These are phyloP conservation scores for Drosophila asahinai DNA, from an alignment of 1,140 invertebrate genomes.

Conservation along the genomic window DNA sequence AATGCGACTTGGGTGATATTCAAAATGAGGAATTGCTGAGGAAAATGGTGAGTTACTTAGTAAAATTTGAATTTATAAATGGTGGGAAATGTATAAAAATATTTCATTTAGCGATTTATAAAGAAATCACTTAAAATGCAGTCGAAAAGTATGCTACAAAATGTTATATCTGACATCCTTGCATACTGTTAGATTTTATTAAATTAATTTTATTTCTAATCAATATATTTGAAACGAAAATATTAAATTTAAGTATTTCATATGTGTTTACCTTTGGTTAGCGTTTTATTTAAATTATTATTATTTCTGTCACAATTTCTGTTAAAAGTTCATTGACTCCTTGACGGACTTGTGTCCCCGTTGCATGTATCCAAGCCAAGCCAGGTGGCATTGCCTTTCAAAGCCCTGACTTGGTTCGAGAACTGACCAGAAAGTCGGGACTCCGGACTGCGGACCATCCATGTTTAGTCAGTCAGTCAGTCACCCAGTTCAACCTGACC, in stretches of 20 bases:
- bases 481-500: conserved; percentile 64
- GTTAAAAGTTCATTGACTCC: conserved; percentile 29
- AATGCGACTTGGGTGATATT: conserved; percentile 88
- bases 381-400: conserved; percentile 30
- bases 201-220: too few species aligned
- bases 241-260: too few species aligned
- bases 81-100: too few species aligned
- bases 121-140: not conserved
- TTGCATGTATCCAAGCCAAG: conserved; percentile 4
- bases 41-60: conserved; percentile 88
- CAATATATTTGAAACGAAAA: too few species aligned
- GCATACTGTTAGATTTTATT: too few species aligned
- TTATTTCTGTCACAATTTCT: not conserved
- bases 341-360: conserved; percentile 23
- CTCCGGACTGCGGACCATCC: conserved; percentile 24
- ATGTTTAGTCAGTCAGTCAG: conserved; percentile 29
- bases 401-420: conserved; percentile 36
- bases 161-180: too few species aligned
- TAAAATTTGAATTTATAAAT: not conserved
- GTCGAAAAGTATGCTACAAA: not conserved
- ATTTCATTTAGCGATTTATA: too few species aligned
- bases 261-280: not conserved
- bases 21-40: conserved; percentile 90
- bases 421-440: conserved; percentile 33
- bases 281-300: not conserved